Percentiles rank a stretch among this genome's conserved stretches.
phyloP scores from a whole-genome alignment of 1,140 invertebrate genomes.

The Tribolium castaneum region DNA sequence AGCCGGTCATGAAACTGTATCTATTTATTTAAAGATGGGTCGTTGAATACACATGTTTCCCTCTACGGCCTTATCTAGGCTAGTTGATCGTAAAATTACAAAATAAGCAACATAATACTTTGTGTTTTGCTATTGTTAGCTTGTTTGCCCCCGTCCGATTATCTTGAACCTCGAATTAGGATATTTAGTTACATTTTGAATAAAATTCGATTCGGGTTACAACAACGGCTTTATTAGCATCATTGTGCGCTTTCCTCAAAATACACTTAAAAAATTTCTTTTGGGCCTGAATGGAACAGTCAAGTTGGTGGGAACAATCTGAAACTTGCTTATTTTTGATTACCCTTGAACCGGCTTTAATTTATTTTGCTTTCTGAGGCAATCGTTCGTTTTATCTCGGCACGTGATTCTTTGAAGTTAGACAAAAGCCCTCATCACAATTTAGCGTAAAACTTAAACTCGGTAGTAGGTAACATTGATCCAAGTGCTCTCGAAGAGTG shows the following conservation, averaged over 20 bases:
- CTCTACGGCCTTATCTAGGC: constrained; percentile 53
- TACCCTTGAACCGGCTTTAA: background rate
- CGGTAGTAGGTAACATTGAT: constrained; percentile 26
- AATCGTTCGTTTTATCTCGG: background rate
- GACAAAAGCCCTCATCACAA: background rate
- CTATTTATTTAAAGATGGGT: constrained; percentile 40
- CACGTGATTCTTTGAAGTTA: background rate
- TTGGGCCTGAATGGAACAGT: background rate
- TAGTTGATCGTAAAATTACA: constrained; percentile 56
- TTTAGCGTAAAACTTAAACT: background rate
- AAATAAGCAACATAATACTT: constrained; percentile 58
- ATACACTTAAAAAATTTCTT: background rate
- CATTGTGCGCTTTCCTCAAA: background rate
- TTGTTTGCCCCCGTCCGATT: constrained; percentile 52
- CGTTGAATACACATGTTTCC: constrained; percentile 45
- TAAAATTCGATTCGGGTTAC: constrained; percentile 17
- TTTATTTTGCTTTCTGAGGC: background rate
- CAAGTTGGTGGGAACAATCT: too few relatives aligned
- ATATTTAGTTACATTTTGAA: constrained; percentile 51
- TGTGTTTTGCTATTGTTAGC: constrained; percentile 50
- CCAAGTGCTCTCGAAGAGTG: constrained; percentile 15
- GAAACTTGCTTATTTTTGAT: too few relatives aligned
- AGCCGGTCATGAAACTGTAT: background rate
- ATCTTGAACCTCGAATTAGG: constrained; percentile 51
- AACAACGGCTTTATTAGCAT: constrained; percentile 13